Evolutionary conservation across 1,140 invertebrate genomes (phyloP), one percentile per base, ranked within the genome.

Genomic region (Drosophila obscura): DNA sequence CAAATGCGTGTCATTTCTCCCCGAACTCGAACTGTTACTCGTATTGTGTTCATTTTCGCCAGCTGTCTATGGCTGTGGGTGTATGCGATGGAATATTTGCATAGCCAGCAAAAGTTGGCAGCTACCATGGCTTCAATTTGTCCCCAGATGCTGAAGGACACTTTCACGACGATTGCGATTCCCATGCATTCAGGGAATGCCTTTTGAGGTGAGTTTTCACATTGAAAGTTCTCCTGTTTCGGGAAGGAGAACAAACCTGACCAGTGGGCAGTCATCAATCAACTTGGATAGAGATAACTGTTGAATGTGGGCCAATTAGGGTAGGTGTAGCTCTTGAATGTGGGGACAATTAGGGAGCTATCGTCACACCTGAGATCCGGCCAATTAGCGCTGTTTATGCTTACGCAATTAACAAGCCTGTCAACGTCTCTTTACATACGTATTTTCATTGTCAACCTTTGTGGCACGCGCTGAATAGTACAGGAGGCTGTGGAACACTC

Each of bases 401-500:
- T 62, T 67, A 74, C 60, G 49, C 72, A 75, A 75, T 75, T 75
- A 75, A 55, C 72, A 53, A 53, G 15, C 61, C 72, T 66, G 71
- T 75, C 58, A 74, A 66, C 72, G 61, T 75, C 22, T 66, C 53
- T 66, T 57, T 66, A 74, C 48, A 45, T 16, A 31, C 64, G 9
- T 26, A 15, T 35, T 13, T 7, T 31, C 48, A 48, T 51, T 63
- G 69, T 63, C 64, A 57, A 48, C 59, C 71, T 75, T 63, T 61
- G 71, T 55, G 46, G 31, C 48, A 41, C 15, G 31, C 44, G 43
- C 28, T 31, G 31, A 26, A 16, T 50, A 48, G 7, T 13, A 16
- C 11, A 26, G 19, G 48, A 5, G 16, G 7, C 45, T 58, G 46
- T 24, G 15, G 48, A 22, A 48, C 43, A 52, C 69, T 26, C 63